A percentile compares a stretch with the other conserved stretches of the same genome.
Evolutionary conservation across 2,797 vertebrate species (phyloP).

Genomic region (Lutjanus argentimaculatus): DNA sequence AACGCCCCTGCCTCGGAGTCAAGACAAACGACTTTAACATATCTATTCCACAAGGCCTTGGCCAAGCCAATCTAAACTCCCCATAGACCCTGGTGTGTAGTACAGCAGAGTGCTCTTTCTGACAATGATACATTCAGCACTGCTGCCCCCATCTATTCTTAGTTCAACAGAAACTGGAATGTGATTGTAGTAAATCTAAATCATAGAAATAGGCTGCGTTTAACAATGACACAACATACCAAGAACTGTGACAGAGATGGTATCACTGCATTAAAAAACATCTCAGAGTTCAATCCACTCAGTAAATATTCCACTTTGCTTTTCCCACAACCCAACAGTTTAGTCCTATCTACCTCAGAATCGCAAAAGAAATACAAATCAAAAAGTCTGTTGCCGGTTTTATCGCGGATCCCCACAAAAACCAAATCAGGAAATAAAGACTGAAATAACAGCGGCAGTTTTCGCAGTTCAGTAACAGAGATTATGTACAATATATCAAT

Average conservation of each 20-base stretch:
- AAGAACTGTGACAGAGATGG: neutral
- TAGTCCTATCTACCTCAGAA: no score
- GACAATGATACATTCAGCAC: slow-evolving; percentile 73
- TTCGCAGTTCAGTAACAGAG: no score
- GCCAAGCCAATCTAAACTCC: slow-evolving; percentile 60
- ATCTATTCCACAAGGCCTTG: slow-evolving; percentile 54
- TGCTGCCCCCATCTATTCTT: slow-evolving; percentile 66
- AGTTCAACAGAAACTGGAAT: slow-evolving; percentile 57
- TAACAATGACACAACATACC: slow-evolving; percentile 11
- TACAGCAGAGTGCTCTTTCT: slow-evolving; percentile 51
- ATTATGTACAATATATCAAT: no score
- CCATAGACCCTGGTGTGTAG: slow-evolving; percentile 32
- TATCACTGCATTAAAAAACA: neutral
- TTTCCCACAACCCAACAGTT: no score
- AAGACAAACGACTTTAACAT: slow-evolving; percentile 67
- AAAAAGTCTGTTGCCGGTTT: no score
- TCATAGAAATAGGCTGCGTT: slow-evolving; percentile 43
- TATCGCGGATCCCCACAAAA: no score
- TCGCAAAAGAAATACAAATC: no score
- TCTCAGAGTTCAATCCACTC: no score
- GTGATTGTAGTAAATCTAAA: slow-evolving; percentile 54
- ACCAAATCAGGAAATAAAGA: no score
- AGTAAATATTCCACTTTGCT: no score
- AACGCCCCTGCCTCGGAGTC: slow-evolving; percentile 36
- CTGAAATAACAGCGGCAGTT: no score